phyloP scores from a whole-genome alignment of 2,797 vertebrate genomes.

The Chrosomus eos region DNA sequence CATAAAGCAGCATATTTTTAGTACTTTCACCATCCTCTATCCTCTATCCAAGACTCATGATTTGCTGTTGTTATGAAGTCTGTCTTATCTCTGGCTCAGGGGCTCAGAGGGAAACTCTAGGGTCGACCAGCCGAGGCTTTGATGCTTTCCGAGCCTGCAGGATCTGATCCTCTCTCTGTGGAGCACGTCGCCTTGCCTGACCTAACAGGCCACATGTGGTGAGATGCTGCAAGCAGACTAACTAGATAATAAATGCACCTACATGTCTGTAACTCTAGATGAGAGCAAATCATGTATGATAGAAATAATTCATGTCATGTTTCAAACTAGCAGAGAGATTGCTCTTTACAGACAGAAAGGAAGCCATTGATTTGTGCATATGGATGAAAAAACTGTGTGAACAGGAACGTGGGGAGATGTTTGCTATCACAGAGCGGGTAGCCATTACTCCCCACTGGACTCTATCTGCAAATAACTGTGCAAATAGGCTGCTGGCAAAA shows the following conservation, averaged over 20 bases:
- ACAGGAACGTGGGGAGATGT: conserved; percentile 20
- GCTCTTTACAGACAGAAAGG: conserved; percentile 35
- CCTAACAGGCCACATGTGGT: conserved; percentile 38
- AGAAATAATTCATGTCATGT: not conserved
- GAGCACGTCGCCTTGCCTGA: conserved; percentile 41
- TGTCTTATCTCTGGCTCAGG: conserved; percentile 41
- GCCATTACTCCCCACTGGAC: conserved; percentile 15
- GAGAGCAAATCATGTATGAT: conserved; percentile 22
- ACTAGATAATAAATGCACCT: conserved; percentile 29
- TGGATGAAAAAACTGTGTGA: conserved; percentile 40
- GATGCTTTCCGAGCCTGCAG: conserved; percentile 41
- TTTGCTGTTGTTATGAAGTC: conserved; percentile 42
- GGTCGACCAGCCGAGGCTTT: conserved; percentile 37
- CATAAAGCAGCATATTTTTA: conserved; percentile 40
- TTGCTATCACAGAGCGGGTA: conserved; percentile 32
- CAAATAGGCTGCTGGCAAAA: conserved; percentile 15
- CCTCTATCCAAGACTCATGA: conserved; percentile 34
- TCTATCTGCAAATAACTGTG: conserved; percentile 13
- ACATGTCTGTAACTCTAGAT: conserved; percentile 10
- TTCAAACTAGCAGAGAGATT: conserved; percentile 17
- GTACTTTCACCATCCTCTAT: conserved; percentile 20
- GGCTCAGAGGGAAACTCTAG: conserved; percentile 41
- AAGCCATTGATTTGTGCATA: conserved; percentile 44
- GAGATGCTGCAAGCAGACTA: conserved; percentile 36
- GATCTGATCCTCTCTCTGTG: conserved; percentile 38